Evolutionary conservation across 23 tunicate species (phyloP), one percentile per base, ranked within the genome.

Genomic region (Trididemnum nubilum): DNA sequence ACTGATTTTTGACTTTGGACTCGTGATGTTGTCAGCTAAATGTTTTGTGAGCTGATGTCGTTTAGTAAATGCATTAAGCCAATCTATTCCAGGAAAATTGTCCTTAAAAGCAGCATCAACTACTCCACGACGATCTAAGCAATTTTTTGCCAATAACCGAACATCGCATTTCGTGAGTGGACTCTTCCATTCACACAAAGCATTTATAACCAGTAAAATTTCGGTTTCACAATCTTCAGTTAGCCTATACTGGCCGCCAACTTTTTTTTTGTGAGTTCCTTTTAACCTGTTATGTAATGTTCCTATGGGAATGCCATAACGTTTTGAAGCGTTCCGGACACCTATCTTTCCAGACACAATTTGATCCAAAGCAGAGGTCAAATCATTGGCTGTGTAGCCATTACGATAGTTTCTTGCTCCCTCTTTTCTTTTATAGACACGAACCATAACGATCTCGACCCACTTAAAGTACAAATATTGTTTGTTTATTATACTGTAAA

Each of bases 1-100:
- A 49, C 15, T 49, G 57, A 49, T 49, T 49, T 49, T 18, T 49
- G 57, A 12, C 18, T 18, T 49, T 9, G 57, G 15, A 49, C 57
- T 49, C 18, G 57, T 49, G 18, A 49, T 18, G 18, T 49, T 49
- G 57, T 49, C 57, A 49, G 57, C 57, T 49, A 49, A 9, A 9
- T 49, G 57, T 64, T 64, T 23, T n/a, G 71, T 15, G 7, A 64
- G 71, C 18, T 64, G 18, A 64, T 15, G 29, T 64, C 29, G 18
- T 26, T 64, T 64, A 9, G n/a, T 49, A 26, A 64, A 64, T n/a
- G 29, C 9, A 23, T n/a, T 26, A n/a, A 26, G 27, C 71, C 71
- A 64, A 24, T 64, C 25, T n/a, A 64, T n/a, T 7, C 71, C 18
- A 18, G 71, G 71, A 64, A n/a, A n/a, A 64, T 64, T 64, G 7